A percentile compares a stretch with the other conserved stretches of the same genome.
Conservation (phyloP, 1,140 invertebrate genomes). For the Hylyphantes graminicola region DNA sequence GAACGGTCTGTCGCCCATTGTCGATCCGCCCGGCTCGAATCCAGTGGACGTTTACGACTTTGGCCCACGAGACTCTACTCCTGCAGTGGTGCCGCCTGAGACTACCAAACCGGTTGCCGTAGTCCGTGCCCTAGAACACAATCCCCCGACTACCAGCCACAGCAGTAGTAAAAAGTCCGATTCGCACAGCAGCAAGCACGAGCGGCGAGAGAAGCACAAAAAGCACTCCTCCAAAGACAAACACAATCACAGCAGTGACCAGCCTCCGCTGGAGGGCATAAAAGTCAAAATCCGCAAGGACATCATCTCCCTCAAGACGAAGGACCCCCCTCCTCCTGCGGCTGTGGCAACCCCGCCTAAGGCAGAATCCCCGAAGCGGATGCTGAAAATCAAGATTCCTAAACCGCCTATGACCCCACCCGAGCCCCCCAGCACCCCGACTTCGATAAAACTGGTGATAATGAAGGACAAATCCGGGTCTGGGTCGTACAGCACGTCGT, state of each 20-base stretch:
- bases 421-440: slow-evolving; percentile 32
- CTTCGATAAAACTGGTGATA: slow-evolving; percentile 57
- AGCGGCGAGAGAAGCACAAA: slow-evolving; percentile 38
- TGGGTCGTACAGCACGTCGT: slow-evolving; percentile 32
- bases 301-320: slow-evolving; percentile 62
- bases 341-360: slow-evolving; percentile 42
- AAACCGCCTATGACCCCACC: neutral
- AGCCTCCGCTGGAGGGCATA: slow-evolving; percentile 66
- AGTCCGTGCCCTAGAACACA: too few relatives aligned
- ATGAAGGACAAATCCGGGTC: slow-evolving; percentile 55
- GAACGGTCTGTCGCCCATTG: too few relatives aligned
- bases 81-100: neutral
- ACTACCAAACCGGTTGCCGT: too few relatives aligned
- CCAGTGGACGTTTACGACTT: too few relatives aligned
- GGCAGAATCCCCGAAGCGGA: slow-evolving; percentile 62
- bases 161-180: slow-evolving; percentile 9
- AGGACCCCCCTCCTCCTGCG: slow-evolving; percentile 18
- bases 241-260: slow-evolving; percentile 8
- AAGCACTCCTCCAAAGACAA: slow-evolving; percentile 37
- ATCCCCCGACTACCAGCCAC: too few relatives aligned
- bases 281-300: slow-evolving; percentile 78
- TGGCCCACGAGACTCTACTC: neutral
- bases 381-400: slow-evolving; percentile 63
- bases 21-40: too few relatives aligned
- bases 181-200: slow-evolving; percentile 23